Evolutionary conservation across 1,140 invertebrate genomes (phyloP).

Genomic region (Leptinotarsa undecemlineata): DNA sequence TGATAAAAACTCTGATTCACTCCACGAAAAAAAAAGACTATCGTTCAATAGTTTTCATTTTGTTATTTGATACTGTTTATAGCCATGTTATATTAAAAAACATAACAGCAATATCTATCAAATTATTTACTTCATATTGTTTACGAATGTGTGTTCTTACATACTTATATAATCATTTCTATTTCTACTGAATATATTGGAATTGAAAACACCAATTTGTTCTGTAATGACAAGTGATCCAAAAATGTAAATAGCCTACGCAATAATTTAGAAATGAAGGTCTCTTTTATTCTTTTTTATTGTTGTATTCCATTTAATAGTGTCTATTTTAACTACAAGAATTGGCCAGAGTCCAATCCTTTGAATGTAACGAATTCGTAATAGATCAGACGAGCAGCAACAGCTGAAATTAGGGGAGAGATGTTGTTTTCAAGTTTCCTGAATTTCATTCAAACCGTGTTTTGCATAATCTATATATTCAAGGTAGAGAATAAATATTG

Average conservation of each 20-base stretch:
- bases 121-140: too few species aligned
- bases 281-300: neutral
- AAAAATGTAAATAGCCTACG: neutral
- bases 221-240: neutral
- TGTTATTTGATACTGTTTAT: too few species aligned
- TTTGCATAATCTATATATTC: too few species aligned
- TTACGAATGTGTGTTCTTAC: too few species aligned
- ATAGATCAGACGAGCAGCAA: neutral
- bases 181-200: neutral
- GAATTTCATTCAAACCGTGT: neutral
- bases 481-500: too few species aligned
- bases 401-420: neutral
- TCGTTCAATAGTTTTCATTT: too few species aligned
- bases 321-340: slow-evolving; percentile 9
- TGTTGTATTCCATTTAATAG: neutral
- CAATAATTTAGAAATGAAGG: neutral
- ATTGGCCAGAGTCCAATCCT: slow-evolving; percentile 3
- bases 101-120: too few species aligned
- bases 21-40: too few species aligned
- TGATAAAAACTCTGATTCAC: too few species aligned
- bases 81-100: too few species aligned
- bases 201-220: neutral
- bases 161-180: neutral
- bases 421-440: neutral
- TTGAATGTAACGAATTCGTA: neutral